Evolutionary conservation across 1,140 invertebrate species (phyloP).

Genomic region (Anthonomus grandis): DNA sequence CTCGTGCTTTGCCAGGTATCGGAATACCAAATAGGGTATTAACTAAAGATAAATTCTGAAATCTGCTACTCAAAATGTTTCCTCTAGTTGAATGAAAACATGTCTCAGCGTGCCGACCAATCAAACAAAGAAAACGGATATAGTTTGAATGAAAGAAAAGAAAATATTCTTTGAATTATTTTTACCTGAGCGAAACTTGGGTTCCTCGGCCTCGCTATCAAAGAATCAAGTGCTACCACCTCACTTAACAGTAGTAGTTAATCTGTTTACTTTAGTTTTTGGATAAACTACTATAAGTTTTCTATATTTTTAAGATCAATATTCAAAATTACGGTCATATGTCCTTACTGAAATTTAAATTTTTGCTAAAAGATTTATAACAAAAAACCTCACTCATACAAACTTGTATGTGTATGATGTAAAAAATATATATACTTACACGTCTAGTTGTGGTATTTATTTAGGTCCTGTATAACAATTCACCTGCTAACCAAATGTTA

Average conservation of each 20-base stretch:
- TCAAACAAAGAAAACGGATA: slow-evolving; percentile 13
- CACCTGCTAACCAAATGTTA: slow-evolving; percentile 25
- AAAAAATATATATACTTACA: too few species aligned
- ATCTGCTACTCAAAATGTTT: slow-evolving; percentile 14
- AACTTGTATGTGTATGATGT: too few species aligned
- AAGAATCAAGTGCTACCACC: not conserved
- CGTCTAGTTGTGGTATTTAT: slow-evolving; percentile 17
- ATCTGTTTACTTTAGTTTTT: too few species aligned
- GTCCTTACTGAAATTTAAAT: too few species aligned
- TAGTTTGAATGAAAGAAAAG: slow-evolving; percentile 4
- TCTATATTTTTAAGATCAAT: too few species aligned
- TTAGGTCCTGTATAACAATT: slow-evolving; percentile 22
- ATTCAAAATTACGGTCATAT: too few species aligned
- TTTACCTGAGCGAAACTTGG: slow-evolving; percentile 10
- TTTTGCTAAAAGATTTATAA: too few species aligned
- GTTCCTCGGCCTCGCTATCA: not conserved
- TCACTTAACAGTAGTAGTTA: too few species aligned
- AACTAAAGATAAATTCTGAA: slow-evolving; percentile 7
- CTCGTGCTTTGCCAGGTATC: slow-evolving; percentile 1
- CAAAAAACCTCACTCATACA: too few species aligned
- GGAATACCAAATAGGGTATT: slow-evolving; percentile 4
- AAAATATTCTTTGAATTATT: slow-evolving; percentile 5
- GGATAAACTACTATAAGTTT: too few species aligned
- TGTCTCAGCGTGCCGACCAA: slow-evolving; percentile 6
- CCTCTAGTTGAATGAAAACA: slow-evolving; percentile 15